These are phyloP conservation scores for Diplazon laetatorius DNA, from an alignment of 2,888 invertebrate species.

Conservation along the genomic window DNA sequence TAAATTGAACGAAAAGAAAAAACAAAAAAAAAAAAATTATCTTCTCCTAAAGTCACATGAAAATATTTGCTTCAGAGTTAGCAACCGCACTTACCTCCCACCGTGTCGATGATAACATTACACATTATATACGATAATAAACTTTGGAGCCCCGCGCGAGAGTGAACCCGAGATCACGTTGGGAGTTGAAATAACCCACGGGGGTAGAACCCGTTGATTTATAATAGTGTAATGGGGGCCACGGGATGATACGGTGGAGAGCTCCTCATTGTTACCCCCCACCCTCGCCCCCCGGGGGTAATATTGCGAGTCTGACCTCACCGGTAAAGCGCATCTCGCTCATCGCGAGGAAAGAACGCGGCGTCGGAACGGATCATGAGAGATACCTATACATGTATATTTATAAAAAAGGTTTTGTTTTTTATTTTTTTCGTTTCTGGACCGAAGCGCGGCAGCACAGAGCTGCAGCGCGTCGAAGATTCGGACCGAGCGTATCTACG, in stretches of 20 bases:
- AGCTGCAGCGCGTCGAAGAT: constrained; percentile 60
- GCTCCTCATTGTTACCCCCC: constrained; percentile 75
- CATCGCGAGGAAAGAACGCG: neutral
- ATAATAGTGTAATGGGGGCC: constrained; percentile 79
- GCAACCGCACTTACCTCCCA: constrained; percentile 73
- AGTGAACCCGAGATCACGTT: constrained; percentile 39
- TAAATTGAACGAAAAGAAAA: too few relatives aligned
- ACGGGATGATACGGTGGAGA: constrained; percentile 74
- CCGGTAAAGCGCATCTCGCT: constrained; percentile 46
- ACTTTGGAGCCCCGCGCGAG: constrained; percentile 19
- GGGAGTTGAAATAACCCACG: constrained; percentile 27
- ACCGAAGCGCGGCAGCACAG: too few relatives aligned
- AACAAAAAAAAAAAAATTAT: too few relatives aligned
- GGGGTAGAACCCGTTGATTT: constrained; percentile 73
- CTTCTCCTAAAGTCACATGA: too few relatives aligned
- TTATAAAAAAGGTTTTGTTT: too few relatives aligned
- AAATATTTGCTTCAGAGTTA: constrained; percentile 66
- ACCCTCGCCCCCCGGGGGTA: too few relatives aligned
- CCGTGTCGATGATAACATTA: constrained; percentile 64
- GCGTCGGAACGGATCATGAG: constrained; percentile 46
- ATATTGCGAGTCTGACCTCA: constrained; percentile 76
- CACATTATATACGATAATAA: constrained; percentile 19
- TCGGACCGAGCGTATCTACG: constrained; percentile 29
- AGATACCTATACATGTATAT: constrained; percentile 19
- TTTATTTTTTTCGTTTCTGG: too few relatives aligned